Percentiles rank a stretch among this genome's conserved stretches.
These are phyloP conservation scores for Tachycineta bicolor DNA, from an alignment of 2,113 vertebrate species.

Conservation along the genomic window DNA sequence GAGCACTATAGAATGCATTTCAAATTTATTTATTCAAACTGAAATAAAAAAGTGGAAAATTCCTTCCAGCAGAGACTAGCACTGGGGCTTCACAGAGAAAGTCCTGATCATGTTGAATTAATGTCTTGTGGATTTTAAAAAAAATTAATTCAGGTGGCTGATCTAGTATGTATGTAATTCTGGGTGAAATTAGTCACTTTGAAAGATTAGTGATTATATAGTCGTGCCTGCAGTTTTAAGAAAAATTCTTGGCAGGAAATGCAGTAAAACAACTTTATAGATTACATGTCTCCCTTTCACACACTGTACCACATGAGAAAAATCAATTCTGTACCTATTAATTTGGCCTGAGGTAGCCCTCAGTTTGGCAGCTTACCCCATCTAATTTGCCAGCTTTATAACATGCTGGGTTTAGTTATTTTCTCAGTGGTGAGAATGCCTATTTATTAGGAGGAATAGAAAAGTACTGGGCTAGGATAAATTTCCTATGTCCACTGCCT, in stretches of 20 bases:
- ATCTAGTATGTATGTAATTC: not conserved
- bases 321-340: not conserved
- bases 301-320: not conserved
- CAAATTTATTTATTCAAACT: not conserved
- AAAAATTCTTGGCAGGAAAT: conserved; percentile 17
- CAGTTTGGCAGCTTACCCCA: not conserved
- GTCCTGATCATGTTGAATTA: not conserved
- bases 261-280: not conserved
- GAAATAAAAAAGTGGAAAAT: conserved; percentile 17
- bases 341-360: not conserved
- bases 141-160: not conserved
- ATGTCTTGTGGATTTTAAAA: not conserved
- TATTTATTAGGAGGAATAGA: not conserved
- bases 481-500: not conserved
- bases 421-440: not conserved
- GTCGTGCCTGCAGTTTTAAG: not conserved
- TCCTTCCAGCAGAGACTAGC: not conserved
- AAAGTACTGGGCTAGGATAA: not conserved
- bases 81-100: not conserved
- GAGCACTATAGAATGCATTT: not conserved
- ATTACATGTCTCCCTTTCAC: not conserved
- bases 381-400: not conserved
- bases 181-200: not conserved
- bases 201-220: not conserved
- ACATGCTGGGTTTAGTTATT: not conserved